A percentile compares a stretch with the other conserved stretches of the same genome.
These are phyloP conservation scores for Pemphredon lugubris DNA, from an alignment of 2,888 invertebrate species.

Conservation along the genomic window DNA sequence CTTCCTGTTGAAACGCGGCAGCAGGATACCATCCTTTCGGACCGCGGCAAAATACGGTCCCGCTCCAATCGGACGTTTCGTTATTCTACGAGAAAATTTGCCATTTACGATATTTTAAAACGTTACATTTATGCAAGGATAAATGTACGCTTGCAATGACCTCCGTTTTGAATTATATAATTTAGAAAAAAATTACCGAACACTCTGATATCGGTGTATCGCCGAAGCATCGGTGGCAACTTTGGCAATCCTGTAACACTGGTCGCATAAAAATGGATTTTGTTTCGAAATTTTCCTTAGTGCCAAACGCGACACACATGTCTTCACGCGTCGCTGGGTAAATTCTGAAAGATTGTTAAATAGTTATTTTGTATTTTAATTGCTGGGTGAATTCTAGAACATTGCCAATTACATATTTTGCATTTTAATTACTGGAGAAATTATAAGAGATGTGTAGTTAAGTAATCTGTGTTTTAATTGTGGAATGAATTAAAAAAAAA, in stretches of 20 bases:
- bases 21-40: constrained; percentile 88
- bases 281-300: constrained; percentile 82
- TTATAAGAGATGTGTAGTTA: constrained; percentile 52
- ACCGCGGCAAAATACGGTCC: constrained; percentile 86
- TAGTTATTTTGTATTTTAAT: not conserved
- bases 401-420: not conserved
- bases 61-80: constrained; percentile 82
- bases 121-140: too few relatives aligned
- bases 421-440: constrained; percentile 63
- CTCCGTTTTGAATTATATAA: too few relatives aligned
- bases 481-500: constrained; percentile 69
- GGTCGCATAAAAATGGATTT: constrained; percentile 82
- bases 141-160: too few relatives aligned
- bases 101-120: not conserved
- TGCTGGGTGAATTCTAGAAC: constrained; percentile 71
- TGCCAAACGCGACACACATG: constrained; percentile 85
- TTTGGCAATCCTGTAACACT: constrained; percentile 82
- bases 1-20: constrained; percentile 85
- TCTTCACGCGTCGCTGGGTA: constrained; percentile 78
- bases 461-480: constrained; percentile 28
- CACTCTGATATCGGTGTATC: constrained; percentile 78
- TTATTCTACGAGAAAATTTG: constrained; percentile 10
- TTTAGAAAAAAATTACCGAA: constrained; percentile 64
- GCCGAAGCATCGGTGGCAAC: constrained; percentile 83
- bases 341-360: constrained; percentile 59